Conservation (phyloP, 2,797 vertebrate genomes). For the Propithecus deckenii region DNA sequence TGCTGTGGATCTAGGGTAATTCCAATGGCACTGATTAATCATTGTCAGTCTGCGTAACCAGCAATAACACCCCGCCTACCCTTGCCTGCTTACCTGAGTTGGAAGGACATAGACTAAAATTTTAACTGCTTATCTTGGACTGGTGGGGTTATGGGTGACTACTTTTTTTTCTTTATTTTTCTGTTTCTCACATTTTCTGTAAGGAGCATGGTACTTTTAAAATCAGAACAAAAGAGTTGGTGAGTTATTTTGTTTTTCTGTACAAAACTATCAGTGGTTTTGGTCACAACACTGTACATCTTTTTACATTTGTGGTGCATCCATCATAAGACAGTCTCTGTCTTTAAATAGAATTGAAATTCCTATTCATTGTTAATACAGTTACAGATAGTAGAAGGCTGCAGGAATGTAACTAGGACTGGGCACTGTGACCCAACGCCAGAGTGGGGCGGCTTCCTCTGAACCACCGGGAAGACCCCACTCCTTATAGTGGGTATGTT, state of each 20-base stretch:
- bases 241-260: background rate
- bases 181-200: conserved; percentile 13
- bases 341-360: conserved; percentile 8
- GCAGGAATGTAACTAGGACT: background rate
- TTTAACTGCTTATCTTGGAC: background rate
- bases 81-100: background rate
- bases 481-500: background rate
- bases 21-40: background rate
- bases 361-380: background rate
- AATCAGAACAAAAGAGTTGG: background rate
- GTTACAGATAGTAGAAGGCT: background rate
- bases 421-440: background rate
- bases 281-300: background rate
- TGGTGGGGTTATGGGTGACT: background rate
- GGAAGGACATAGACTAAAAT: background rate
- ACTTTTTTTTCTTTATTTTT: background rate
- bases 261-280: background rate
- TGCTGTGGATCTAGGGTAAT: background rate
- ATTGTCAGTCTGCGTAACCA: background rate
- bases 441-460: background rate
- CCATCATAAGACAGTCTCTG: background rate
- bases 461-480: background rate
- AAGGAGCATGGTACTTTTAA: background rate
- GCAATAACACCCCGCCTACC: background rate
- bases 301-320: background rate